These are phyloP conservation scores for Dicycla oo DNA, from an alignment of 2,888 invertebrate species.

Conservation along the genomic window DNA sequence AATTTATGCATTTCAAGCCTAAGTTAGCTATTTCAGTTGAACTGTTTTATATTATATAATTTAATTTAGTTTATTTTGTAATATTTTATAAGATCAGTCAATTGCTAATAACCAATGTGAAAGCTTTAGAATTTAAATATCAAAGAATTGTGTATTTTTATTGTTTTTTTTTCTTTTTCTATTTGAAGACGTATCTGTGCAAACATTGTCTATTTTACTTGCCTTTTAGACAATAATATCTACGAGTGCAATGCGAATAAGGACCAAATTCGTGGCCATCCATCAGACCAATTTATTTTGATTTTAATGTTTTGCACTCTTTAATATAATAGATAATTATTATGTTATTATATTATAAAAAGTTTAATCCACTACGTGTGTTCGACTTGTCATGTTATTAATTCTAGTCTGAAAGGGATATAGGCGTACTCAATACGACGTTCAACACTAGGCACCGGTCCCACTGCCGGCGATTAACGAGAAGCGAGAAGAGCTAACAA, in stretches of 20 bases:
- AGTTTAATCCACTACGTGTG: constrained; percentile 15
- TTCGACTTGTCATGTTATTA: constrained; percentile 45
- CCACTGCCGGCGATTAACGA: too few species aligned
- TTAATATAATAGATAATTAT: constrained; percentile 2
- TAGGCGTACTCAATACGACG: constrained; percentile 17
- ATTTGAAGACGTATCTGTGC: constrained; percentile 21
- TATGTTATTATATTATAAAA: constrained; percentile 2
- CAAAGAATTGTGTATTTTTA: constrained; percentile 11
- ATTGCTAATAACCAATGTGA: constrained; percentile 25
- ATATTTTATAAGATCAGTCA: constrained; percentile 50
- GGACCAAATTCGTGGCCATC: too few species aligned
- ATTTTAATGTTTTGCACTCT: background rate
- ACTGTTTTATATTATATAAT: constrained; percentile 40
- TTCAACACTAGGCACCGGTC: too few species aligned
- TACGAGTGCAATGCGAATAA: too few species aligned
- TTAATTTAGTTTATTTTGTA: constrained; percentile 54
- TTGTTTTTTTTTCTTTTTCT: constrained; percentile 20
- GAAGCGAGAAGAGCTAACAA: too few species aligned
- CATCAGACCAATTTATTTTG: background rate
- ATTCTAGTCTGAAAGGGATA: constrained; percentile 56
- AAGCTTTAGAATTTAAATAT: constrained; percentile 19
- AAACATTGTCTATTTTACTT: constrained; percentile 14
- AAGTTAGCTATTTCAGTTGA: constrained; percentile 41
- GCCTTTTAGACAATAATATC: background rate
- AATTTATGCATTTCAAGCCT: constrained; percentile 52